phyloP scores from a whole-genome alignment of 2,113 vertebrate species.

The Psophia crepitans region DNA sequence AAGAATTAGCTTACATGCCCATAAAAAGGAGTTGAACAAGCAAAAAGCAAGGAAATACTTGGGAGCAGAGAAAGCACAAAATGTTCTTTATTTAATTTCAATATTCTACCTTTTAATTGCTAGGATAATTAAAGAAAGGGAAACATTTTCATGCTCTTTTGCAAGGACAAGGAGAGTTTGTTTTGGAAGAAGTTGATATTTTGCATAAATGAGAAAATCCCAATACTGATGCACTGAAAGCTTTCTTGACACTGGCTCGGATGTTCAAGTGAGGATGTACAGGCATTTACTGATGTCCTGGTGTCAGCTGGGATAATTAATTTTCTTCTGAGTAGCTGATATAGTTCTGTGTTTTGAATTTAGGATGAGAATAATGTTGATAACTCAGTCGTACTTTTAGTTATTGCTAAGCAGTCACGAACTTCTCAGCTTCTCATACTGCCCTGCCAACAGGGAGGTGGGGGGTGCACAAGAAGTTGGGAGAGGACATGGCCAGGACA shows the following conservation, averaged over 20 bases:
- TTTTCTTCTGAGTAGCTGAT: too few species aligned
- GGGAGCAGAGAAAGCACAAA: background rate
- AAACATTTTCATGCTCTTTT: background rate
- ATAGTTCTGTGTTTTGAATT: too few species aligned
- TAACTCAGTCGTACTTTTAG: too few species aligned
- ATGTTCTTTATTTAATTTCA: background rate
- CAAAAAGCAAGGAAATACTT: background rate
- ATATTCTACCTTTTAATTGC: background rate
- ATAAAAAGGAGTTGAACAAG: background rate
- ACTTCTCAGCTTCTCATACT: too few species aligned
- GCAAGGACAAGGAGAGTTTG: background rate
- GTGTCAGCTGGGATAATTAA: too few species aligned
- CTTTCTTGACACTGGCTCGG: background rate
- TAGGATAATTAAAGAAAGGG: background rate
- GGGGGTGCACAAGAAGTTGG: too few species aligned
- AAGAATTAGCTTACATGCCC: background rate
- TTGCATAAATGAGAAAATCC: background rate
- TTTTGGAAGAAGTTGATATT: background rate
- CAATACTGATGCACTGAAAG: background rate
- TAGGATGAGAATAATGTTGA: too few species aligned
- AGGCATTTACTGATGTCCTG: background rate
- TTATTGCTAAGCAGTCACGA: too few species aligned
- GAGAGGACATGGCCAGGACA: too few species aligned
- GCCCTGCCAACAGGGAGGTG: too few species aligned
- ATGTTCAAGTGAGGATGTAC: background rate